phyloP scores from a whole-genome alignment of 1,140 invertebrate species.

The Macrobrachium nipponense region DNA sequence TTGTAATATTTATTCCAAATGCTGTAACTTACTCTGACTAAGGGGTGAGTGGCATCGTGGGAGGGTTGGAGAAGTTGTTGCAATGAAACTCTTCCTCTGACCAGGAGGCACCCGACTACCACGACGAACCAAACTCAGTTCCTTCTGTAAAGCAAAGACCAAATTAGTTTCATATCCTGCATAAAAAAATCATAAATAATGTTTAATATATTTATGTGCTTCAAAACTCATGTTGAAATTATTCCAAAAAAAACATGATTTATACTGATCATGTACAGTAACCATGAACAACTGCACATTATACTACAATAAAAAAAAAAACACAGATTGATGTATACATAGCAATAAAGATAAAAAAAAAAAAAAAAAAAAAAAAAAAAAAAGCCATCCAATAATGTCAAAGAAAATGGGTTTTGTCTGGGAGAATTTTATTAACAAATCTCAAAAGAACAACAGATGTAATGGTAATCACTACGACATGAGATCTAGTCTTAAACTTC shows the following conservation, averaged over 20 bases:
- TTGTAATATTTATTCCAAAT: no score
- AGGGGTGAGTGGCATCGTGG: constrained; percentile 84
- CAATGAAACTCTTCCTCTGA: constrained; percentile 78
- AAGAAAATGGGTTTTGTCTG: constrained; percentile 19
- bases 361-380: background rate
- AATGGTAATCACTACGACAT: no score
- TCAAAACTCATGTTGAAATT: background rate
- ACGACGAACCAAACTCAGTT: constrained; percentile 73
- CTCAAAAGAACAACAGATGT: no score
- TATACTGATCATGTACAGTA: background rate
- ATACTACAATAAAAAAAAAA: background rate
- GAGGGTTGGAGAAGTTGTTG: constrained; percentile 79
- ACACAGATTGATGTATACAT: no score
- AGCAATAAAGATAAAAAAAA: background rate
- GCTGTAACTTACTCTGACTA: constrained; percentile 69
- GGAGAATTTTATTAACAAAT: background rate
- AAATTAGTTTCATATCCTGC: background rate
- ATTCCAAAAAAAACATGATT: background rate
- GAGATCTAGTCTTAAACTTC: no score
- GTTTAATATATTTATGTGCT: background rate
- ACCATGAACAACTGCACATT: background rate
- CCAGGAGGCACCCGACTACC: constrained; percentile 69
- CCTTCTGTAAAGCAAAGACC: constrained; percentile 73
- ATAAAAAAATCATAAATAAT: background rate
- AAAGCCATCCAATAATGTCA: background rate